Conservation (phyloP, 2,797 vertebrate genomes). For the Poecile montanus region DNA sequence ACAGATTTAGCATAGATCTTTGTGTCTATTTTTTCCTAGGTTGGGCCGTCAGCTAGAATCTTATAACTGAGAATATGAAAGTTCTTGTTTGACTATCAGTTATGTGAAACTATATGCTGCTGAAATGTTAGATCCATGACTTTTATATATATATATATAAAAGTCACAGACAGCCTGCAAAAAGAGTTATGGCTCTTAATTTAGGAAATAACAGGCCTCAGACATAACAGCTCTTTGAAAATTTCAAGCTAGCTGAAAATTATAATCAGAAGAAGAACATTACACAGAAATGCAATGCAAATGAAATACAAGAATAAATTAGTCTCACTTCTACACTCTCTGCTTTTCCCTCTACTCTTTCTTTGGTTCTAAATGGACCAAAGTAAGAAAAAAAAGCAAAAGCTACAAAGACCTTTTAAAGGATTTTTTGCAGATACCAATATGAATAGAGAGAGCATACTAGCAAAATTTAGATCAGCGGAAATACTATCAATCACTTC, state of each 20-base stretch:
- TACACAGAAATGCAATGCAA: neutral
- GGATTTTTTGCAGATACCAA: neutral
- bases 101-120: neutral
- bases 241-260: neutral
- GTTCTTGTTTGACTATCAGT: neutral
- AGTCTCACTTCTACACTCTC: neutral
- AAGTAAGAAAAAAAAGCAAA: neutral
- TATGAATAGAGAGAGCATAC: neutral
- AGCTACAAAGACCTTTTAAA: neutral
- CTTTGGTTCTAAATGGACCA: neutral
- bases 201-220: slow-evolving; percentile 22
- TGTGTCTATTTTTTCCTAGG: neutral
- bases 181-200: slow-evolving; percentile 1
- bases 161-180: slow-evolving; percentile 6
- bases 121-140: neutral
- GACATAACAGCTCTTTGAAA: neutral
- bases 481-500: neutral
- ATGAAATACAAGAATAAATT: neutral
- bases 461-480: neutral
- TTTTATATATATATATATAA: neutral
- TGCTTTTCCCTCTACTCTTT: neutral
- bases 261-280: neutral
- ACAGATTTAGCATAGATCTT: neutral
- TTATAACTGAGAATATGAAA: slow-evolving; percentile 4
- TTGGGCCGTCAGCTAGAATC: neutral